phyloP scores from a whole-genome alignment of 2,888 invertebrate species.

The Paralinhomoeus sp. region DNA sequence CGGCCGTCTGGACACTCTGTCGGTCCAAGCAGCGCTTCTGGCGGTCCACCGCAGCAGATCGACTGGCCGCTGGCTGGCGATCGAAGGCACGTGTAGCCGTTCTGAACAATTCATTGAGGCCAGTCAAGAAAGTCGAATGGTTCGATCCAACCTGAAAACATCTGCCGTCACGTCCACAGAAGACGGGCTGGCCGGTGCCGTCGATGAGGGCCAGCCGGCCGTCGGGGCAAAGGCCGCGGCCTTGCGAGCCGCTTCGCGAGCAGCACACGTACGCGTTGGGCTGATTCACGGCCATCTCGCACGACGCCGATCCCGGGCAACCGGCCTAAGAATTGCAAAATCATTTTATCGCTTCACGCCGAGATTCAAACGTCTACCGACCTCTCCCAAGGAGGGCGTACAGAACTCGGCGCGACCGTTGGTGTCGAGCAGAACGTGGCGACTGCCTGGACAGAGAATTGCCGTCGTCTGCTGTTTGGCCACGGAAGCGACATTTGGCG shows the following conservation, averaged over 20 bases:
- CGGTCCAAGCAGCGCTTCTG: not conserved
- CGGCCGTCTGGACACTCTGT: not conserved
- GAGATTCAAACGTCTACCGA: no score
- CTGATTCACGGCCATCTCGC: not conserved
- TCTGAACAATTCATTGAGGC: not conserved
- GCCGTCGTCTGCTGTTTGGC: no score
- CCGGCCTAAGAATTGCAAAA: no score
- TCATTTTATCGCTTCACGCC: no score
- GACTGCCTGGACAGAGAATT: no score
- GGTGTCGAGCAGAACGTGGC: no score
- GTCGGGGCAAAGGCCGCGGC: not conserved
- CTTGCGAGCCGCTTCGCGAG: not conserved
- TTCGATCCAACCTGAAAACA: not conserved
- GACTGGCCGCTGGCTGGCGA: not conserved
- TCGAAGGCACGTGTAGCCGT: slow-evolving; percentile 1
- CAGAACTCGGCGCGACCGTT: no score
- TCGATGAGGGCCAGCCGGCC: not conserved
- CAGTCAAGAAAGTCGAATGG: no score
- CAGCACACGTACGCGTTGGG: not conserved
- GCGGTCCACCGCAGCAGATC: slow-evolving; percentile 1
- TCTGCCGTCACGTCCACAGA: not conserved
- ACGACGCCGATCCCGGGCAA: not conserved
- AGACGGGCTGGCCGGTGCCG: not conserved
- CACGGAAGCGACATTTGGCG: no score
- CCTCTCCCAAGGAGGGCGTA: no score